Conservation (phyloP, 1,140 invertebrate species). For the Calephelis virginiensis region DNA sequence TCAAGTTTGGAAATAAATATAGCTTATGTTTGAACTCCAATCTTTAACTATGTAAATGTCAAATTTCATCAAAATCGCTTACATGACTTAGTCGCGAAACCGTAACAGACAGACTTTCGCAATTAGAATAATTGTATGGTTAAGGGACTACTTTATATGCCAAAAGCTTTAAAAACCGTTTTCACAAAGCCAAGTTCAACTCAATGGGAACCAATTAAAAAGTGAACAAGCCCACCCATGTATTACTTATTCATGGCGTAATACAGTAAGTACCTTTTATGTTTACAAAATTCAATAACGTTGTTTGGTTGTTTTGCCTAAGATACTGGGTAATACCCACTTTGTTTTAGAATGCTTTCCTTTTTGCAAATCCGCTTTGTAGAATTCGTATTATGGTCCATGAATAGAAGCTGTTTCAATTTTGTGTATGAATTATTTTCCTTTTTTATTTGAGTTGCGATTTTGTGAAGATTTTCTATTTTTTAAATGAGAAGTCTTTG, state of each 20-base stretch:
- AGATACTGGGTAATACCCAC: constrained; percentile 31
- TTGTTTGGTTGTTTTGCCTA: constrained; percentile 25
- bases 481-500: not conserved
- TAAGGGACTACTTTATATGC: too few relatives aligned
- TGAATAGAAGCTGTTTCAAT: constrained; percentile 9
- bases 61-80: too few relatives aligned
- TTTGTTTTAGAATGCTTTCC: constrained; percentile 36
- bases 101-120: too few relatives aligned
- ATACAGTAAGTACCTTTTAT: constrained; percentile 5
- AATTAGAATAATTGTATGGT: too few relatives aligned
- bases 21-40: too few relatives aligned
- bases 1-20: too few relatives aligned
- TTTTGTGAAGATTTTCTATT: not conserved
- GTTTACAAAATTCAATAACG: constrained; percentile 11
- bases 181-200: not conserved
- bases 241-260: constrained; percentile 1
- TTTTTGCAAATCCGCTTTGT: constrained; percentile 37
- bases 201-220: constrained; percentile 1
- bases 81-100: too few relatives aligned
- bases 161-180: too few relatives aligned
- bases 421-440: constrained; percentile 16
- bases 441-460: constrained; percentile 11
- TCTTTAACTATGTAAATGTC: too few relatives aligned
- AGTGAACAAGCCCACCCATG: not conserved
- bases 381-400: constrained; percentile 29